Base-by-base conservation (phyloP, 2,888 invertebrate species). In the Andrena praecox region DNA sequence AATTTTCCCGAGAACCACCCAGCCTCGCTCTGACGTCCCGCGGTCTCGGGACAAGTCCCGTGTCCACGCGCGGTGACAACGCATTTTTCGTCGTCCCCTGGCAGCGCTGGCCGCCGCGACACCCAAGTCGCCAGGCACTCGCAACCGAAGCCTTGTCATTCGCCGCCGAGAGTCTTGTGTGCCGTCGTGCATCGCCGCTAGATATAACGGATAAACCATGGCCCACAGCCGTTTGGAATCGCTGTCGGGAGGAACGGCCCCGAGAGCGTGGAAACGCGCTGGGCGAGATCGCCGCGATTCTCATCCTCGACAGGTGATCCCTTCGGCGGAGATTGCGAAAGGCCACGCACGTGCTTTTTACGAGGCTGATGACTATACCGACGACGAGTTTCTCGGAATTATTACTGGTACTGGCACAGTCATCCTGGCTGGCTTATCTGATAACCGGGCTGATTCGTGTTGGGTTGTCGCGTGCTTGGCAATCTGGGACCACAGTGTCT, bases 121-220 rank as follows among this genome's bases (percentile, higher is more conserved):
- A 48, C n/a, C 3, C 16, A 31, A n/a, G 31, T 56, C 33, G 4
- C 24, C 24, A 20, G 10, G 2, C 12, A 24, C 3, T 42, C 42
- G n/a, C 35, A 63, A 24, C 12, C 16, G 16, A 42, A 16, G 16
- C 69, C 2, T 64, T 79, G 42, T 73, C 69, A 67, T 56, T 79
- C 54, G 12, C 64, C 3, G 0, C 7, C 50, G 73, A 68, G 67
- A 68, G 20, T 63, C n/a, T 6, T 35, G 33, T 27, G 48, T 68
- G 68, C 48, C 73, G 33, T 52, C 16, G 31, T 62, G 2, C 24
- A 52, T 8, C 27, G 29, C 68, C 52, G 2, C 66, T 72, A 60
- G 66, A 67, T 68, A 67, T 68, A 67, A 63, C 24, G 59, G 71
- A 68, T 72, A 72, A 72, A 77, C 63, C 42, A 35, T 33, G 6